phyloP scores from a whole-genome alignment of 2,888 invertebrate species.

The Caradrina kadenii region DNA sequence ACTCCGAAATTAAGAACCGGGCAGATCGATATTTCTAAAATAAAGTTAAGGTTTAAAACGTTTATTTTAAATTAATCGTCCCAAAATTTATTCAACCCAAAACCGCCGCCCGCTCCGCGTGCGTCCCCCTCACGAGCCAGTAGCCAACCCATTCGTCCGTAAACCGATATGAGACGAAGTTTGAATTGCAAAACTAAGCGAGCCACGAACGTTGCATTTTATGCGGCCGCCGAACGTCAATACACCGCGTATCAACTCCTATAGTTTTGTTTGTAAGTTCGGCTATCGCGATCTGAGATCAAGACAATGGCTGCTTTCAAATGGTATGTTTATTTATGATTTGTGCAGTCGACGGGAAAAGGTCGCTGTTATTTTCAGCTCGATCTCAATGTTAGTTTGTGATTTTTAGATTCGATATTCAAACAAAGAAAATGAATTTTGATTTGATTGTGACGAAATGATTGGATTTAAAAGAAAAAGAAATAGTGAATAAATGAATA shows the following conservation, averaged over 20 bases:
- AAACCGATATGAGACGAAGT: conserved; percentile 86
- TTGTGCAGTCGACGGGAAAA: conserved; percentile 15
- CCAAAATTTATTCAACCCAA: neutral
- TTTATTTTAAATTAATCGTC: neutral
- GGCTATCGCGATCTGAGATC: conserved; percentile 49
- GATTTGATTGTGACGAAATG: neutral
- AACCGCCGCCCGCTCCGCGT: conserved; percentile 22
- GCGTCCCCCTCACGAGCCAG: conserved; percentile 53
- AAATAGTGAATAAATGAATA: too few relatives aligned
- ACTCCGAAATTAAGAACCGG: too few relatives aligned
- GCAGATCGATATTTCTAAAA: neutral
- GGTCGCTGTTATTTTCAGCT: conserved; percentile 2
- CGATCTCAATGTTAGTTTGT: neutral
- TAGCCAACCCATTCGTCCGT: conserved; percentile 80
- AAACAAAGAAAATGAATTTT: neutral
- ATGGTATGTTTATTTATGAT: conserved; percentile 45
- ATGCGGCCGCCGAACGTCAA: conserved; percentile 66
- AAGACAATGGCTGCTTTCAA: conserved; percentile 23
- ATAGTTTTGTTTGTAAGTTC: conserved; percentile 59
- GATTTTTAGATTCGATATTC: neutral
- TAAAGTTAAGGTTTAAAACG: neutral
- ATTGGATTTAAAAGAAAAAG: too few relatives aligned
- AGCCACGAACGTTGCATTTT: conserved; percentile 70
- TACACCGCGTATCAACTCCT: conserved; percentile 51
- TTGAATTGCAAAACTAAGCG: conserved; percentile 87